Base-by-base conservation (phyloP, 2,888 invertebrate genomes). In the Heliconius sara region DNA sequence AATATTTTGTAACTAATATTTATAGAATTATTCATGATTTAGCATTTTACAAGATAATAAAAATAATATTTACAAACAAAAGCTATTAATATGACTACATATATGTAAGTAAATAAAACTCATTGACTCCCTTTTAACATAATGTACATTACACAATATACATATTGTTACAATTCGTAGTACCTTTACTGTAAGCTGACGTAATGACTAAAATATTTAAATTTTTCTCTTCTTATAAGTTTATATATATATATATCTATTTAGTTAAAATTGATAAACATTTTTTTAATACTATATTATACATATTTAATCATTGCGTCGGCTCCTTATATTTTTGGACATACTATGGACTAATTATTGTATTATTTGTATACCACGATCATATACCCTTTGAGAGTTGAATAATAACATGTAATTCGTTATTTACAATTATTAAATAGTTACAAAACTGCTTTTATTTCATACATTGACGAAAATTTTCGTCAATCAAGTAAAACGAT, bases 1-100 rank as follows among this genome's bases (percentile, higher is more conserved):
- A 91, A 91, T 89, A 91, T 89, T 92, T 81, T 92, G 91, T 93
- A 94, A 94, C 93, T 95, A 94, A 91, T 92, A 88, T 95, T 95
- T 95, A 94, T 95, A 93, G 93, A 94, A 93, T 93, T 92, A 94
- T 94, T 93, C 91, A 93, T 95, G 95, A 95, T 95, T 95, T 95
- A 93, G 89, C 95, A 95, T 93, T 95, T 94, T 94, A 95, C 94
- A 93, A 91, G 91, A 88, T 93, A 92, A 92, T 93, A 90, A 92
- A 39, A 92, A 92, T 93, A 90, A 93, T 95, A 95, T 95, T 95
- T 95, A 95, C 95, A 95, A 94, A 92, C 91, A 89, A 88, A 88
- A 91, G 86, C 94, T 94, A 95, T 87, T 89, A 92, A 93, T 91
- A 93, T 91, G 92, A 93, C 92, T 94, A 95, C 90, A 93, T 92